Evolutionary conservation across 2,888 invertebrate species (phyloP), one percentile per base, ranked within the genome.

Genomic region (Acrobasis repandana): DNA sequence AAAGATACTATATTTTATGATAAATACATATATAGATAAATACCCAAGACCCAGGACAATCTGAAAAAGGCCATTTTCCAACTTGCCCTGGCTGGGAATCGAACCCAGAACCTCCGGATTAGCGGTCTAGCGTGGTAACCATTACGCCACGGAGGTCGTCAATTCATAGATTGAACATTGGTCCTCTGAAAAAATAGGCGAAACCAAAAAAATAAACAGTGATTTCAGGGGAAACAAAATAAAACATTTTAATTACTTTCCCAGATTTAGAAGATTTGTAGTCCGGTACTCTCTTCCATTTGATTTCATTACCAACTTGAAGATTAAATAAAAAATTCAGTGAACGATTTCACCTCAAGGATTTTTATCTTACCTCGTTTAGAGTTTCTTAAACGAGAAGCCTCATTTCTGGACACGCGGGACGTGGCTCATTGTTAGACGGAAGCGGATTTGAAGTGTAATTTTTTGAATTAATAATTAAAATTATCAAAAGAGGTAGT

Each of bases 361-460:
- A 28, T 38, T 11, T n/a, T 50, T 50, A 16, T 34, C 10, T 58
- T 49, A 20, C 56, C 58, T 52, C 58, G 56, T 56, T 60, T 62
- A 61, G 50, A 56, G 63, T 62, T 64, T 63, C 62, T 59, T 63
- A 61, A 65, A 65, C 61, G 16, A 16, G 14, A 20, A 54, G 11
- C 54, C 34, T 43, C n/a, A 43, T 43, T 43, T 43, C 14, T 43
- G 14, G n/a, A 43, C 43, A 43, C n/a, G 43, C 14, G 43, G 43
- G 43, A 43, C n/a, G 11, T 5, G 14, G 43, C n/a, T 43, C 1
- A 14, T 14, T 38, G 38, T 14, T 28, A 28, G 28, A 28, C 28
- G 4, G 28, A 28, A 28, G 28, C 28, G 28, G 28, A 28, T 28
- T 5, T 28, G 0, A 28, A 28, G 28, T 1, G 0, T 28, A 28